These are phyloP conservation scores for Coreoperca whiteheadi DNA, from an alignment of 2,113 vertebrate species.

Conservation along the genomic window DNA sequence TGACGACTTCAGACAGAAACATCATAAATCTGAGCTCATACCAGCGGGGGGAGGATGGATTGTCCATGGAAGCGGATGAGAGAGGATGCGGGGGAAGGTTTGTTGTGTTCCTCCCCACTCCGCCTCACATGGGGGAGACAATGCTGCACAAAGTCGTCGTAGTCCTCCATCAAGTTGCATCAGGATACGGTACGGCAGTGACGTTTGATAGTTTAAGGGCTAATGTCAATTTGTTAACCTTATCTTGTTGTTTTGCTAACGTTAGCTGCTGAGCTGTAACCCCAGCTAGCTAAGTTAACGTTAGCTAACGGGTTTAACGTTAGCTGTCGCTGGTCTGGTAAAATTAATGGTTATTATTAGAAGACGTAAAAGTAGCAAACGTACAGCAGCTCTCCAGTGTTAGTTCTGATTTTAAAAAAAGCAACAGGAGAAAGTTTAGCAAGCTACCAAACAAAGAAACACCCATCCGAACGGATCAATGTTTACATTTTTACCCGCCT, in stretches of 20 bases:
- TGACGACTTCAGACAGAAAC: not conserved
- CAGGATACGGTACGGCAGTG: not conserved
- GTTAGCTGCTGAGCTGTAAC: slow-evolving; percentile 17
- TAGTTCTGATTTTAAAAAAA: not conserved
- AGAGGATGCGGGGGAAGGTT: slow-evolving; percentile 53
- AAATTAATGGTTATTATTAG: not conserved
- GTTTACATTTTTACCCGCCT: slow-evolving; percentile 81
- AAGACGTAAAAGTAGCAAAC: not conserved
- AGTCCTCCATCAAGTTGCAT: slow-evolving; percentile 78
- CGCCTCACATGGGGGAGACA: slow-evolving; percentile 46
- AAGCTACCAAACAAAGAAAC: not conserved
- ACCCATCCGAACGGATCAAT: not conserved
- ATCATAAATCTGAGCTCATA: slow-evolving; percentile 28
- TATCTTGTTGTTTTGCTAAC: not conserved
- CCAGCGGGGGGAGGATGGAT: slow-evolving; percentile 78
- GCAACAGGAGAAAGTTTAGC: not conserved
- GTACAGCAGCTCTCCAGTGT: not conserved
- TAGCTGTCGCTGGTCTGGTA: too few relatives aligned
- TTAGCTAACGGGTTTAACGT: too few relatives aligned
- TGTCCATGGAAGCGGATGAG: slow-evolving; percentile 73
- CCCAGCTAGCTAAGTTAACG: slow-evolving; percentile 9
- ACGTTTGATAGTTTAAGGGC: too few relatives aligned
- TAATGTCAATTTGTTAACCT: not conserved
- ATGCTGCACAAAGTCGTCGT: slow-evolving; percentile 76
- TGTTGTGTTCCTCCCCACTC: slow-evolving; percentile 25